Evolutionary conservation across 2,113 vertebrate genomes (phyloP).

Genomic region (Pycnonotus jocosus): DNA sequence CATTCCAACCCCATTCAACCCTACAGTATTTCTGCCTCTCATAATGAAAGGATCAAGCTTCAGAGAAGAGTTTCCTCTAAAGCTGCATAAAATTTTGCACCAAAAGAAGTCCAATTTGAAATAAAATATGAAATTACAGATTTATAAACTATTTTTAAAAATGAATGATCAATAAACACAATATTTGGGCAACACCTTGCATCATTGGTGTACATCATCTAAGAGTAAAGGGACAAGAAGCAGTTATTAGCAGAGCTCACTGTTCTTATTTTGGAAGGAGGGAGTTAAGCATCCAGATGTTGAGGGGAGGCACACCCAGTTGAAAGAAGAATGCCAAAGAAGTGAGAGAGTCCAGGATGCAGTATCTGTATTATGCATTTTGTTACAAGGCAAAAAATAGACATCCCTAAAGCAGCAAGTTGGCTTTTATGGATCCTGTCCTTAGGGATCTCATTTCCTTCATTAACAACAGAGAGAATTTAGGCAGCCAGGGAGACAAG

Average conservation of each 20-base stretch:
- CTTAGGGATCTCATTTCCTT: background rate
- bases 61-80: background rate
- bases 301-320: background rate
- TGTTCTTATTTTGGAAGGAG: background rate
- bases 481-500: background rate
- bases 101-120: background rate
- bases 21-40: background rate
- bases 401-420: background rate
- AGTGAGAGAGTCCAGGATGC: background rate
- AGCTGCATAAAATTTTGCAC: background rate
- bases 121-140: background rate
- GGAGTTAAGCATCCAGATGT: background rate
- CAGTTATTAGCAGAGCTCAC: background rate
- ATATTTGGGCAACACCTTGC: background rate
- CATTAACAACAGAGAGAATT: background rate
- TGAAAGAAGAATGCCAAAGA: background rate
- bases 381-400: background rate
- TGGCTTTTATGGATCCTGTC: background rate
- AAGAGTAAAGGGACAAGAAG: background rate
- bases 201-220: fast-evolving
- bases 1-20: background rate
- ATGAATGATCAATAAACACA: background rate
- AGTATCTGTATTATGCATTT: fast-evolving
- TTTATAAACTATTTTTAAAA: background rate
- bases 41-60: background rate